Percentiles rank a stretch among this genome's conserved stretches.
Evolutionary conservation across 2,113 vertebrate species (phyloP).

Genomic region (Peromyscus leucopus): DNA sequence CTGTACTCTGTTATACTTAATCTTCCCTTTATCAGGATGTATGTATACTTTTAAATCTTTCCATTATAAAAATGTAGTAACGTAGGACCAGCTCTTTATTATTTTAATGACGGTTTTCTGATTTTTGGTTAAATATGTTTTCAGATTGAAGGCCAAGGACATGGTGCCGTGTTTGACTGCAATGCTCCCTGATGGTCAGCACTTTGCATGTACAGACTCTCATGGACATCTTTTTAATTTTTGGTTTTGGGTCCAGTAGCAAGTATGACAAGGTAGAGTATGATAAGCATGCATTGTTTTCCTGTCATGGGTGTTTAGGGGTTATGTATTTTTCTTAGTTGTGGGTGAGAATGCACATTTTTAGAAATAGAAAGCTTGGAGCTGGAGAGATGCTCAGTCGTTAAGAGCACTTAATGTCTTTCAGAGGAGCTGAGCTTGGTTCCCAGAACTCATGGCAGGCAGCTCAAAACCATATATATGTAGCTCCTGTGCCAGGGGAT

Average conservation of each 20-base stretch:
- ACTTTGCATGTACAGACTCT: constrained; percentile 99
- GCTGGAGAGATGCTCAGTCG: background rate
- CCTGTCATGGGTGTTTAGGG: background rate
- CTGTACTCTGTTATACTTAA: too few species aligned
- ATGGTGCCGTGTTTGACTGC: constrained; percentile 98
- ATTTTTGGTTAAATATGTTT: constrained; percentile 85
- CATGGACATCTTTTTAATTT: constrained; percentile 99
- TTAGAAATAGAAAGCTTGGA: background rate
- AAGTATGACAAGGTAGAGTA: constrained; percentile 97
- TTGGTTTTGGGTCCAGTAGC: constrained; percentile 99
- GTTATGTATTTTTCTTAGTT: background rate
- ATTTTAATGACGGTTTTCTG: constrained; percentile 65
- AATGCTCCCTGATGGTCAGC: constrained; percentile 99
- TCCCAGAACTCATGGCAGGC: background rate
- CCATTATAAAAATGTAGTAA: constrained; percentile 68
- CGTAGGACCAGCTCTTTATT: constrained; percentile 60
- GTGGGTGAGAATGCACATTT: background rate
- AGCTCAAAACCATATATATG: background rate
- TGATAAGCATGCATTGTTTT: background rate
- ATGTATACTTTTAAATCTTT: constrained; percentile 72
- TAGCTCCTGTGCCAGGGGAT: background rate
- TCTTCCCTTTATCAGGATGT: constrained; percentile 81
- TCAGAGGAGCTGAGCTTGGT: background rate
- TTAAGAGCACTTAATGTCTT: background rate
- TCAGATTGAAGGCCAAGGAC: constrained; percentile 99